A percentile compares a stretch with the other conserved stretches of the same genome.
phyloP scores from a whole-genome alignment of 2,888 invertebrate genomes.

The Eilema griseolum region DNA sequence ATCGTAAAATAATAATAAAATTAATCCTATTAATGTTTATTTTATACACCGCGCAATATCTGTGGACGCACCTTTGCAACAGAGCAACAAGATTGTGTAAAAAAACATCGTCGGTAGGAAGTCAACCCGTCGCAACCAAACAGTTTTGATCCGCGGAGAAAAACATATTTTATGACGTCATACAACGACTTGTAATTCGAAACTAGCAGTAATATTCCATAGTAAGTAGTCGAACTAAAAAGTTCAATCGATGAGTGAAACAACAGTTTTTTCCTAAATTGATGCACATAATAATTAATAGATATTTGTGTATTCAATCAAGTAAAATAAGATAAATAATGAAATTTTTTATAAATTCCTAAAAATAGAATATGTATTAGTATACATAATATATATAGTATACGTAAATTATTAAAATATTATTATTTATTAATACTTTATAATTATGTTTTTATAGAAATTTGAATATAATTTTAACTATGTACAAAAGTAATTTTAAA shows the following conservation, averaged over 20 bases:
- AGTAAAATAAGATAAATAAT: too few relatives aligned
- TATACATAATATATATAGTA: too few relatives aligned
- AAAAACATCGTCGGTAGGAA: constrained; percentile 87
- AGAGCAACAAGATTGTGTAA: constrained; percentile 86
- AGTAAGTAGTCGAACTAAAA: background rate
- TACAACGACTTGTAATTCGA: constrained; percentile 39
- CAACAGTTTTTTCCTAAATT: background rate
- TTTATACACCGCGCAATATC: constrained; percentile 37
- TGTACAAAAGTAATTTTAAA: background rate
- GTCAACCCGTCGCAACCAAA: constrained; percentile 74
- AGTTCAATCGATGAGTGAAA: background rate
- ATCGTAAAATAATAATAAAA: constrained; percentile 20
- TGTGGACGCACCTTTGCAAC: constrained; percentile 73
- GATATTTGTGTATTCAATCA: too few relatives aligned
- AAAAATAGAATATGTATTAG: too few relatives aligned
- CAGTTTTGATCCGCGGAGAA: constrained; percentile 71
- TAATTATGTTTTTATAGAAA: background rate
- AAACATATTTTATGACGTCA: constrained; percentile 48
- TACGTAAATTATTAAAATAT: background rate
- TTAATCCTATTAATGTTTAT: constrained; percentile 15
- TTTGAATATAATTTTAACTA: background rate
- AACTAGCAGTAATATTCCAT: constrained; percentile 21
- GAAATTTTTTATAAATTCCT: too few relatives aligned
- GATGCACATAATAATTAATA: background rate
- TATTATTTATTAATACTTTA: background rate